These are phyloP conservation scores for Atractosteus spatula DNA, from an alignment of 2,113 vertebrate genomes.

Conservation along the genomic window DNA sequence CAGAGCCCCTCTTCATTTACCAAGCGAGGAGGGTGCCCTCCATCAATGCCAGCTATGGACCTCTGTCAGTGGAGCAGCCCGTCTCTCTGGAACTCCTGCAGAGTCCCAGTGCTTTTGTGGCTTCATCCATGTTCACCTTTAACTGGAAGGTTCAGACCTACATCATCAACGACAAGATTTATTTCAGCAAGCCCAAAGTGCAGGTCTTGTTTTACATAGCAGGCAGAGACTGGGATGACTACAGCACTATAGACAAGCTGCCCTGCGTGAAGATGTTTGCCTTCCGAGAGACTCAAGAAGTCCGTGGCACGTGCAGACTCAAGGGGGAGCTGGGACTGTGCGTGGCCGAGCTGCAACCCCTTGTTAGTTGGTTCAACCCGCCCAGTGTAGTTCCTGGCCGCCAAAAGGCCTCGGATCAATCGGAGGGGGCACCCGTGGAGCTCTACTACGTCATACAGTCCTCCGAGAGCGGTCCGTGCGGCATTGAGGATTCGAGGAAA, in stretches of 20 bases:
- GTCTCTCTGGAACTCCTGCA: slow-evolving; percentile 78
- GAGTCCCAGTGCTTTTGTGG: slow-evolving; percentile 57
- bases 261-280: slow-evolving; percentile 88
- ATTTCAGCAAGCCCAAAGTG: slow-evolving; percentile 75
- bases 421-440: slow-evolving; percentile 79
- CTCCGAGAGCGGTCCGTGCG: slow-evolving; percentile 67
- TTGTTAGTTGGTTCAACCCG: slow-evolving; percentile 78
- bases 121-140: slow-evolving; percentile 68
- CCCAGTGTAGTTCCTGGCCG: slow-evolving; percentile 67
- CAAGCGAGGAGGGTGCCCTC: slow-evolving; percentile 72
- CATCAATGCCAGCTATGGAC: slow-evolving; percentile 83
- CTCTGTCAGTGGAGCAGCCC: slow-evolving; percentile 72
- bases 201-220: slow-evolving; percentile 85
- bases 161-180: slow-evolving; percentile 74
- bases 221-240: slow-evolving; percentile 88
- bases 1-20: slow-evolving; percentile 83
- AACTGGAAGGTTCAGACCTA: slow-evolving; percentile 86
- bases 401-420: slow-evolving; percentile 57
- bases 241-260: slow-evolving; percentile 65
- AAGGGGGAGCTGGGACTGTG: slow-evolving; percentile 79
- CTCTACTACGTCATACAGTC: slow-evolving; percentile 84
- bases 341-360: slow-evolving; percentile 82
- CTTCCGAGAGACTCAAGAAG: slow-evolving; percentile 87
- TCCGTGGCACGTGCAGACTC: slow-evolving; percentile 78
- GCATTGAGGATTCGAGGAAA: slow-evolving; percentile 69